Evolutionary conservation across 2,888 invertebrate genomes (phyloP), one percentile per base, ranked within the genome.

Genomic region (Resseliella maxima): DNA sequence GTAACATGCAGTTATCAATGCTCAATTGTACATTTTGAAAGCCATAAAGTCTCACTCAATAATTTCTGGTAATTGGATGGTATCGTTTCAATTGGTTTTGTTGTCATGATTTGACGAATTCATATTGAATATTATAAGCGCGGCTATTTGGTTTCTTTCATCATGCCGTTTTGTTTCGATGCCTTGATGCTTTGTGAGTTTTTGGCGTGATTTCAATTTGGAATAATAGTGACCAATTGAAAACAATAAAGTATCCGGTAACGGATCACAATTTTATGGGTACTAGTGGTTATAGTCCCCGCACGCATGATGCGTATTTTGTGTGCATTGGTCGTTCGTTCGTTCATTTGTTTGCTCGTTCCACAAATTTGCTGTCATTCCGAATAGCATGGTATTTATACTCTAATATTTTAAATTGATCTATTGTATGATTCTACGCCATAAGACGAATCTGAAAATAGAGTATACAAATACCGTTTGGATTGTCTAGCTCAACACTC

Each of bases 191-290:
- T 24, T n/a, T 24, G 5, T 59, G 59, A 1, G 31, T 72, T 27
- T 72, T 72, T 35, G 72, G 31, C 72, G 31, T 72, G 72, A 72
- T 72, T 72, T 72, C 31, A 31, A 72, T 72, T 31, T 72, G 31
- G 27, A 59, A 59, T 81, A 81, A 81, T 81, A 36, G 81, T 81
- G 81, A 81, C 35, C 81, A 81, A 81, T 81, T 81, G 81, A 81
- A 36, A 36, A 81, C 81, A 81, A 35, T 81, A 5, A 81, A 18
- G 81, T 81, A 81, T 81, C 81, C 81, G 81, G 81, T 85, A 59
- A n/a, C 27, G 6, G 24, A n/a, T n/a, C n/a, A n/a, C n/a, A n/a
- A n/a, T n/a, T 50, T 21, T 50, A 21, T 50, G 8, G 8, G 21
- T 50, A 12, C 12, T 41, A 41, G 41, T 12, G 12, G 41, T 41